Evolutionary conservation across 2,888 invertebrate species (phyloP).

Genomic region (Byasa hedistus): DNA sequence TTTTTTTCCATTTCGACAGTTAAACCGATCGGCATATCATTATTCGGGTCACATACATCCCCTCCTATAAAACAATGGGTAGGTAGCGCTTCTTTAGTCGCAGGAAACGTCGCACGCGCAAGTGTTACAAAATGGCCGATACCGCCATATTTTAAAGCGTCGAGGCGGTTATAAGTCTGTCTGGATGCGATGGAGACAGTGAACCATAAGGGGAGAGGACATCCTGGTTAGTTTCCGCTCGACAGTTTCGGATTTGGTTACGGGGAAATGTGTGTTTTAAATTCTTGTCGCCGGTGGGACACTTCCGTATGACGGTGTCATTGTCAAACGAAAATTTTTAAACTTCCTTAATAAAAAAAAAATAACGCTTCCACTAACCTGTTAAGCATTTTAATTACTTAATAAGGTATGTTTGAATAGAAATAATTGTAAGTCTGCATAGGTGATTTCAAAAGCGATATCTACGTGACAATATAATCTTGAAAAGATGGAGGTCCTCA

Average conservation of each 20-base stretch:
- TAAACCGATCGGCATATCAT: constrained; percentile 50
- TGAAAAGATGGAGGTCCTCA: too few relatives aligned
- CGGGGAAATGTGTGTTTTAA: constrained; percentile 54
- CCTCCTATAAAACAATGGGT: constrained; percentile 71
- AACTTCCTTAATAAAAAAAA: constrained; percentile 4
- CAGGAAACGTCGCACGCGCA: constrained; percentile 75
- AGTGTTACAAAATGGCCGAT: constrained; percentile 63
- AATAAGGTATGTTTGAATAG: too few relatives aligned
- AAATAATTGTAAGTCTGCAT: too few relatives aligned
- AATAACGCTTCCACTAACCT: too few relatives aligned
- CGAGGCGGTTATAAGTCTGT: constrained; percentile 54
- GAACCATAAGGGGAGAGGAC: constrained; percentile 68
- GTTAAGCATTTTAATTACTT: too few relatives aligned
- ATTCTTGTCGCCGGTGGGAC: constrained; percentile 32
- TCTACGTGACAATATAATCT: too few relatives aligned
- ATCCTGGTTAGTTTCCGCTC: constrained; percentile 71
- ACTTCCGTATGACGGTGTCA: constrained; percentile 20
- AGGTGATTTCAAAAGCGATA: too few relatives aligned
- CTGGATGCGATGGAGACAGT: constrained; percentile 69
- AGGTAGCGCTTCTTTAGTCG: constrained; percentile 73
- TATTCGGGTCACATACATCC: constrained; percentile 70
- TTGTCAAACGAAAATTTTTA: constrained; percentile 10
- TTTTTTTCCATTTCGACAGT: constrained; percentile 60
- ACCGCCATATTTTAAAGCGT: constrained; percentile 54
- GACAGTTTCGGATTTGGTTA: constrained; percentile 45